phyloP scores from a whole-genome alignment of 2,797 vertebrate genomes.

The Hydrocynus forskahlii region DNA sequence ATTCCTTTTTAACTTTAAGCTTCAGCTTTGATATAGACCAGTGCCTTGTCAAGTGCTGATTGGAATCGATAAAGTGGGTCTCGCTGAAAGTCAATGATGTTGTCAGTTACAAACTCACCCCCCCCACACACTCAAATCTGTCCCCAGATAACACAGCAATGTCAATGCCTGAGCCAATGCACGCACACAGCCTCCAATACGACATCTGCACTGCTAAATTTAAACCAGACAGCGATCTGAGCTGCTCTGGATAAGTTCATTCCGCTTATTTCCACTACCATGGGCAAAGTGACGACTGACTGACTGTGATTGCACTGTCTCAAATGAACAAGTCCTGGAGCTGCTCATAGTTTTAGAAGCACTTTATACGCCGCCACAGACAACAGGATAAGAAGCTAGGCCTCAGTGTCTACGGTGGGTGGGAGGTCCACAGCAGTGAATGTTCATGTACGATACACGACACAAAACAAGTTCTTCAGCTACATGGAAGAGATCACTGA shows the following conservation, averaged over 20 bases:
- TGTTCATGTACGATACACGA: background rate
- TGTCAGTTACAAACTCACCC: background rate
- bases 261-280: constrained; percentile 21
- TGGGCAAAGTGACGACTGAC: constrained; percentile 31
- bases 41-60: constrained; percentile 13
- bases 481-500: constrained; percentile 11
- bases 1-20: constrained; percentile 9
- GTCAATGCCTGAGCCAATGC: background rate
- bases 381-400: constrained; percentile 24
- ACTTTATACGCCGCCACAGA: constrained; percentile 18
- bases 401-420: background rate
- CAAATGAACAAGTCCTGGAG: constrained; percentile 27
- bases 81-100: constrained; percentile 1
- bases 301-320: constrained; percentile 32
- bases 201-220: constrained; percentile 37
- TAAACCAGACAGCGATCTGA: constrained; percentile 35
- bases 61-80: constrained; percentile 23
- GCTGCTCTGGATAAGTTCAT: constrained; percentile 24
- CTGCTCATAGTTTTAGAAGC: constrained; percentile 15
- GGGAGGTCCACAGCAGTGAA: background rate
- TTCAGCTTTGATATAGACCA: constrained; percentile 15
- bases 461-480: constrained; percentile 15
- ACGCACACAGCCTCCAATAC: background rate
- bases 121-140: constrained; percentile 3
- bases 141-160: constrained; percentile 18